These are phyloP conservation scores for Chaetophractus vellerosus DNA, from an alignment of 2,797 vertebrate genomes.

Conservation along the genomic window DNA sequence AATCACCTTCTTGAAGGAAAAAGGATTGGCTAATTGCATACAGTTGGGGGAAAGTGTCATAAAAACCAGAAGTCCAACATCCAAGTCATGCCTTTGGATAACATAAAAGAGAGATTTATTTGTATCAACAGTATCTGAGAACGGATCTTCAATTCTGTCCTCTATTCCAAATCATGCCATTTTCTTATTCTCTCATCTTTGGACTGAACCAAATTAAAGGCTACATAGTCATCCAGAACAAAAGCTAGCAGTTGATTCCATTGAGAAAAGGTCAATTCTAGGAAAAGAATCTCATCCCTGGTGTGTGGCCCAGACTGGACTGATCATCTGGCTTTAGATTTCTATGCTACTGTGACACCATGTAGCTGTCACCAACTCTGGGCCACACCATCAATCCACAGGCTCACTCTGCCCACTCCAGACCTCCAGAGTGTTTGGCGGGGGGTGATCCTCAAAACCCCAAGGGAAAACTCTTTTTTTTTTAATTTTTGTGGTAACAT, in stretches of 20 bases:
- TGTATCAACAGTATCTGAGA: neutral
- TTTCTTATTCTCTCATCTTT: neutral
- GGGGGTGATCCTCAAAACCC: neutral
- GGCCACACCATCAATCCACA: neutral
- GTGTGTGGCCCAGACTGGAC: neutral
- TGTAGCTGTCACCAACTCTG: neutral
- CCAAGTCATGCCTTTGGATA: neutral
- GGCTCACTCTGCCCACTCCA: neutral
- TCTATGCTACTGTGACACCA: neutral
- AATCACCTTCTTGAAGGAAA: neutral
- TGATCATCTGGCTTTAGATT: neutral
- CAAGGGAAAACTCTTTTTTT: neutral
- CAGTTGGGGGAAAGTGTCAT: accelerated
- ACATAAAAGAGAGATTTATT: neutral
- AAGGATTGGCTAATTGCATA: neutral
- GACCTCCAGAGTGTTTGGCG: neutral
- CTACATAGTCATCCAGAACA: neutral
- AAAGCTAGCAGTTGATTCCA: neutral
- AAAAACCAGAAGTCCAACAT: neutral
- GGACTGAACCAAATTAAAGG: neutral
- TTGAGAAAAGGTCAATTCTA: neutral
- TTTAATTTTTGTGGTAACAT: neutral
- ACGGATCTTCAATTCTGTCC: neutral
- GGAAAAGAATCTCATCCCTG: neutral
- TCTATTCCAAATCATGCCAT: neutral